phyloP scores from a whole-genome alignment of 2,797 vertebrate species.

The Scyliorhinus canicula region DNA sequence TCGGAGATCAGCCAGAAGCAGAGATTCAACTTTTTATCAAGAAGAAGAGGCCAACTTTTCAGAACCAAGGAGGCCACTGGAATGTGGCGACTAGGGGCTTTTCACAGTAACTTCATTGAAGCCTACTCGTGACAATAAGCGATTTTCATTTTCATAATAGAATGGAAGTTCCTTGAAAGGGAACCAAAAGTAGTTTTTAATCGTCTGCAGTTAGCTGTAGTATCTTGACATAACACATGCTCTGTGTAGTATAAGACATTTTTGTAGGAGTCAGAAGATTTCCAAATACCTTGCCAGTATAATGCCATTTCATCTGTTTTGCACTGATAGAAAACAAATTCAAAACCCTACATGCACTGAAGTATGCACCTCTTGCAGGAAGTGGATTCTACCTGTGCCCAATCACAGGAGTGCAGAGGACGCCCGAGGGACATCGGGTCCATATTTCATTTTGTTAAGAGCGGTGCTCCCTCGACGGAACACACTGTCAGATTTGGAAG shows the following conservation, averaged over 20 bases:
- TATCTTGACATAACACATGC: background rate
- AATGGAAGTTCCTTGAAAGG: background rate
- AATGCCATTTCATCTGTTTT: background rate
- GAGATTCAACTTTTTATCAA: background rate
- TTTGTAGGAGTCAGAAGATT: background rate
- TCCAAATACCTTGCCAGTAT: background rate
- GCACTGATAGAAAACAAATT: background rate
- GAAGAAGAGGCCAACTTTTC: background rate
- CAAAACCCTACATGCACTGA: background rate
- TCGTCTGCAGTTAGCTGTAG: background rate
- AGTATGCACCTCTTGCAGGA: background rate
- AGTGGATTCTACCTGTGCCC: background rate
- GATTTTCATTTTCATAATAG: too few species aligned
- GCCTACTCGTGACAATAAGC: too few species aligned
- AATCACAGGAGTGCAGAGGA: background rate
- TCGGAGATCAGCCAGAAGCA: background rate
- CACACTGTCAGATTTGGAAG: background rate
- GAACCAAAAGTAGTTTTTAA: background rate
- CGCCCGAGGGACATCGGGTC: too few species aligned
- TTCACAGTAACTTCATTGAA: too few species aligned
- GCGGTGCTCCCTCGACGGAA: background rate
- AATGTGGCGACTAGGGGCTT: too few species aligned
- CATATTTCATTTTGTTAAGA: background rate
- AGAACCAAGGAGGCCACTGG: background rate
- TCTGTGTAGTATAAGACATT: background rate